A percentile compares a stretch with the other conserved stretches of the same genome.
Conservation (phyloP, 2,797 vertebrate genomes). For the Leucoraja ocellata region DNA sequence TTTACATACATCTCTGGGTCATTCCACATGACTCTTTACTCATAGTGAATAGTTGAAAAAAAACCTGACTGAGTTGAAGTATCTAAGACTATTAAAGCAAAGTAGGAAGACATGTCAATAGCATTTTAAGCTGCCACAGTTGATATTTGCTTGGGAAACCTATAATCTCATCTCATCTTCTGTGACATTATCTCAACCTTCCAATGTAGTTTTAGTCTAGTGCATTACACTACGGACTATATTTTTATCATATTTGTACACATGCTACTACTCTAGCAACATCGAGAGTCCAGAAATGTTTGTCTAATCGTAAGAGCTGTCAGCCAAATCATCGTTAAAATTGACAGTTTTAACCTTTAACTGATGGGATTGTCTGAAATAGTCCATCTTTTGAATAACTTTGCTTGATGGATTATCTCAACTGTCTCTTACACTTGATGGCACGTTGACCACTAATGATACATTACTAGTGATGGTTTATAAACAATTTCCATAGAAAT, state of each 20-base stretch:
- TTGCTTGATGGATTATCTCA: background rate
- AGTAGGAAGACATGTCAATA: background rate
- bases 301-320: background rate
- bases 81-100: background rate
- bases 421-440: conserved; percentile 7
- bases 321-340: background rate
- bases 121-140: background rate
- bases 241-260: background rate
- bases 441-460: conserved; percentile 2
- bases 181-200: conserved; percentile 2
- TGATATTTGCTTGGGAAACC: background rate
- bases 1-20: background rate
- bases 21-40: background rate
- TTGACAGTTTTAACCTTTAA: conserved; percentile 34
- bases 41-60: background rate
- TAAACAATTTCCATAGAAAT: background rate
- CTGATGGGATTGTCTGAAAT: conserved; percentile 28
- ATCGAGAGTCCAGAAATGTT: background rate
- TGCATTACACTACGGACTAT: background rate
- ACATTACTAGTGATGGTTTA: background rate
- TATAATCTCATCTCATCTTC: background rate
- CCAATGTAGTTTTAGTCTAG: background rate
- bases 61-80: background rate
- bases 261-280: background rate
- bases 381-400: background rate